These are phyloP conservation scores for Scaeva pyrastri DNA, from an alignment of 2,888 invertebrate genomes.

Conservation along the genomic window DNA sequence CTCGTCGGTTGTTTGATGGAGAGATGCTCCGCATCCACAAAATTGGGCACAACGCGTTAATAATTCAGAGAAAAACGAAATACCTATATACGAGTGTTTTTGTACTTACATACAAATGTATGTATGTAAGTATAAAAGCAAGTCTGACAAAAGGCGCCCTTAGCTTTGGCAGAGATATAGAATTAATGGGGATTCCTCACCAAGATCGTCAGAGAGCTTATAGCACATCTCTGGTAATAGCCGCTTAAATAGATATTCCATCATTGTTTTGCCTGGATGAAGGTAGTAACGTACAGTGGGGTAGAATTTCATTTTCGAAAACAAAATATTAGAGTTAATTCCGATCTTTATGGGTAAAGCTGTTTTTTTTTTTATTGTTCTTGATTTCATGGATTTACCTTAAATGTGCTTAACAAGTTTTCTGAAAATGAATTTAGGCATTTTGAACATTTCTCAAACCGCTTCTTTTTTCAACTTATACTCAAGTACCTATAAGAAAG, in stretches of 20 bases:
- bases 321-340: neutral
- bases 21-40: conserved; percentile 29
- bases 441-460: too few relatives aligned
- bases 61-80: conserved; percentile 22
- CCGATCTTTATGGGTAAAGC: neutral
- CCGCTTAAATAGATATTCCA: conserved; percentile 61
- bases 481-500: too few relatives aligned
- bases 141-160: conserved; percentile 41
- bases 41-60: conserved; percentile 45
- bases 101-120: too few relatives aligned
- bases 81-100: too few relatives aligned
- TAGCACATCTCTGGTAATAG: conserved; percentile 61
- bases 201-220: conserved; percentile 59
- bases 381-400: too few relatives aligned
- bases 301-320: neutral
- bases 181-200: conserved; percentile 56
- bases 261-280: conserved; percentile 31
- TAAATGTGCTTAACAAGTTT: too few relatives aligned
- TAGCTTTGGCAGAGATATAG: conserved; percentile 50
- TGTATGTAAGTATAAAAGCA: neutral
- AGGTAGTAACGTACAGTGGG: conserved; percentile 11
- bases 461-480: too few relatives aligned
- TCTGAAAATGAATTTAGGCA: too few relatives aligned
- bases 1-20: conserved; percentile 4
- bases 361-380: neutral